Evolutionary conservation across 2,797 vertebrate species (phyloP).

Genomic region (Enteromius viviparus): DNA sequence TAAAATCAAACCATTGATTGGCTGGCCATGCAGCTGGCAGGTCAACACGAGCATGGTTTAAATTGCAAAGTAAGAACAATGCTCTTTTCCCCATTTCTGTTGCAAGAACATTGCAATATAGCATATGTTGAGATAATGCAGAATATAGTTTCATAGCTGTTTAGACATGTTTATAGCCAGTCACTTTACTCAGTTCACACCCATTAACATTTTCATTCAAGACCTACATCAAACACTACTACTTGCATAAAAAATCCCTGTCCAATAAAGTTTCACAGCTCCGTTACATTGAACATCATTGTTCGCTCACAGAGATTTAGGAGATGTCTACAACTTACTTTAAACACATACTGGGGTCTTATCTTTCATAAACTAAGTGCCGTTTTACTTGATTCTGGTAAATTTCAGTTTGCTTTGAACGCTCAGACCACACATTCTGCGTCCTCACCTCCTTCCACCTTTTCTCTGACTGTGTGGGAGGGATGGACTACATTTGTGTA

Average conservation of each 20-base stretch:
- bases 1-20: not conserved
- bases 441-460: constrained; percentile 48
- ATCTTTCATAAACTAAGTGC: constrained; percentile 68
- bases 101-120: not conserved
- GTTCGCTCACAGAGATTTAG: constrained; percentile 61
- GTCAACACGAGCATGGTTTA: not conserved
- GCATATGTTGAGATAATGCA: not conserved
- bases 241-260: constrained; percentile 28
- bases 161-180: not conserved
- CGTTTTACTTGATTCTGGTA: constrained; percentile 64
- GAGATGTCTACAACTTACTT: constrained; percentile 66
- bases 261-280: constrained; percentile 51
- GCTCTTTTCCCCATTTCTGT: not conserved
- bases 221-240: constrained; percentile 14
- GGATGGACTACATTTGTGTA: constrained; percentile 34
- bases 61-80: not conserved
- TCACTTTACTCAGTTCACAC: not conserved
- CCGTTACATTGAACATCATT: constrained; percentile 56
- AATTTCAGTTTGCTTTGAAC: constrained; percentile 60
- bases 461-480: constrained; percentile 49
- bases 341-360: constrained; percentile 66
- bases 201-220: constrained; percentile 1
- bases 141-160: not conserved
- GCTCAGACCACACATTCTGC: constrained; percentile 68
- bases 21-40: not conserved